Conservation (phyloP, 2,113 vertebrate genomes). For the Corvus cornix region DNA sequence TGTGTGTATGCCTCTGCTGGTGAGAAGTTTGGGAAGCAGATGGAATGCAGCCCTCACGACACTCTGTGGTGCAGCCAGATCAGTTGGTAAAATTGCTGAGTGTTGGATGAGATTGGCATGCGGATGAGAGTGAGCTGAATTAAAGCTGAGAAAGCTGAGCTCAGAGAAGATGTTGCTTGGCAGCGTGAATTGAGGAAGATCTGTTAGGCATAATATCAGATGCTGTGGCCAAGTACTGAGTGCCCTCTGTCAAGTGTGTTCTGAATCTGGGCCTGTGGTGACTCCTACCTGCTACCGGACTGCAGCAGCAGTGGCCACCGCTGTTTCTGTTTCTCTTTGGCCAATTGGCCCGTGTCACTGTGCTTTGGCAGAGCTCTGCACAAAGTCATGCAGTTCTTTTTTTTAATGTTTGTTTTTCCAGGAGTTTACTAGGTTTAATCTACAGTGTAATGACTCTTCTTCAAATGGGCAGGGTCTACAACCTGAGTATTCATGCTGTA, state of each 20-base stretch:
- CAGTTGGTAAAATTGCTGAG: neutral
- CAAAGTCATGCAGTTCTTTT: neutral
- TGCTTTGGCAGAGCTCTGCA: neutral
- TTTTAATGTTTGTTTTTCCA: neutral
- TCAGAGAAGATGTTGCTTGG: rapidly evolving
- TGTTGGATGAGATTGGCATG: neutral
- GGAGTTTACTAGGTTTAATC: neutral
- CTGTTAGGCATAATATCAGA: neutral
- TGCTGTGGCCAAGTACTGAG: neutral
- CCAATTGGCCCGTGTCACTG: neutral
- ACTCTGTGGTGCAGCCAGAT: neutral
- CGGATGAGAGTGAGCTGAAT: neutral
- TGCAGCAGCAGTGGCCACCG: neutral
- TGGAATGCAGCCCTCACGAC: neutral
- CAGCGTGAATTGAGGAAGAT: neutral
- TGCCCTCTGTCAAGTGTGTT: neutral
- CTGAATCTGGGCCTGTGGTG: neutral
- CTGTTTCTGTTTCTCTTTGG: neutral
- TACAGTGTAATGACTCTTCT: neutral
- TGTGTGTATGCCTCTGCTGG: neutral
- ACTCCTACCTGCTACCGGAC: neutral
- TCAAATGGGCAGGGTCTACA: neutral
- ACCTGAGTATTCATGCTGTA: neutral
- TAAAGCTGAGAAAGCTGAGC: neutral
- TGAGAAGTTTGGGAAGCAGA: neutral